A percentile compares a stretch with the other conserved stretches of the same genome.
phyloP scores from a whole-genome alignment of 2,797 vertebrate genomes.

The Phrynocephalus forsythii region DNA sequence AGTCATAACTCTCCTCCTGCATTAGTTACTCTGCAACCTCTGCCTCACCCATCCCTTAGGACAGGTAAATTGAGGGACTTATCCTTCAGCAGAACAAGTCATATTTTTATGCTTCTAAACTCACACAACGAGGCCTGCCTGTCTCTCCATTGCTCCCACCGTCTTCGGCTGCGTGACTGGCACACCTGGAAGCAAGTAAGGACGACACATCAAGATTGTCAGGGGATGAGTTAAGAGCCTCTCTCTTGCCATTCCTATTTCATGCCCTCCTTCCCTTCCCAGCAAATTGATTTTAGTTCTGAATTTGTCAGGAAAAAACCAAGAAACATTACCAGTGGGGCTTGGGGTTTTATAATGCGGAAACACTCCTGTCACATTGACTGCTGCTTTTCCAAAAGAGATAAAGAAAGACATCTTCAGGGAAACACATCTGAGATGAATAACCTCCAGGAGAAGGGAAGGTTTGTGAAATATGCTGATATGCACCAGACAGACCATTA shows the following conservation, averaged over 20 bases:
- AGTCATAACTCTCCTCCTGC: too few species aligned
- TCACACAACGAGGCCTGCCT: too few species aligned
- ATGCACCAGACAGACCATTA: background rate
- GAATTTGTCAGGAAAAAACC: constrained; percentile 8
- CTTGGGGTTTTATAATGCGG: background rate
- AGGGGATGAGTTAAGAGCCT: background rate
- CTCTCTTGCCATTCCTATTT: background rate
- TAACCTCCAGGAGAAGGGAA: background rate
- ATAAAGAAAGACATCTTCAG: constrained; percentile 1
- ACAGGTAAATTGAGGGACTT: too few species aligned
- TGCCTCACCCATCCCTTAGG: too few species aligned
- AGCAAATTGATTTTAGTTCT: constrained; percentile 25
- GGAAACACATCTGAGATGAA: constrained; percentile 7
- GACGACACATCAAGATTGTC: background rate
- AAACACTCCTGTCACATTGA: background rate
- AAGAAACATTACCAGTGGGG: background rate
- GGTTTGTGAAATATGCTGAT: background rate
- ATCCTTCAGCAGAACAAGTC: too few species aligned
- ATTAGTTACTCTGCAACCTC: too few species aligned
- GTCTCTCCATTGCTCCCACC: too few species aligned
- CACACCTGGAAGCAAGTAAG: too few species aligned
- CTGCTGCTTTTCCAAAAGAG: background rate
- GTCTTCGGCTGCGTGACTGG: too few species aligned
- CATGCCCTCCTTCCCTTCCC: constrained; percentile 7
- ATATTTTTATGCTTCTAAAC: too few species aligned